Percentiles rank a stretch among this genome's conserved stretches.
phyloP scores from a whole-genome alignment of 2,888 invertebrate species.

The Phrixothrix hirtus region DNA sequence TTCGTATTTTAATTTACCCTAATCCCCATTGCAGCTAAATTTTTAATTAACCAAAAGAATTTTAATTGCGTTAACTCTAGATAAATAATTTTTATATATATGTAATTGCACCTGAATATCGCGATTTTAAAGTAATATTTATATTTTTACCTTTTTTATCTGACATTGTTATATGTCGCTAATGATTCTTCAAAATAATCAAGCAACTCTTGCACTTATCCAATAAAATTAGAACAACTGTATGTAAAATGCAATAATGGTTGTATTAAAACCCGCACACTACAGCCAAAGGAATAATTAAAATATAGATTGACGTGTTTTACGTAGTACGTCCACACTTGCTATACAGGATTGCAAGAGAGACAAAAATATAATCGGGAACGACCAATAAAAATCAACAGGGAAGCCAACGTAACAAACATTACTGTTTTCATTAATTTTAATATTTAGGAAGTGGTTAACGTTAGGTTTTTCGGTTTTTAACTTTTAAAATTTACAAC shows the following conservation, averaged over 20 bases:
- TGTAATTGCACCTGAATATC: background rate
- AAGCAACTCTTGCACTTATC: slow-evolving; percentile 8
- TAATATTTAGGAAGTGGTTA: too few relatives aligned
- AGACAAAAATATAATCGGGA: too few relatives aligned
- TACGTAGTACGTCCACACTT: too few relatives aligned
- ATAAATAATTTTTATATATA: slow-evolving; percentile 1
- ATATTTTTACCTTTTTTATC: slow-evolving; percentile 47
- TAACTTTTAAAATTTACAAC: too few relatives aligned
- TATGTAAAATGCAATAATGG: slow-evolving; percentile 4
- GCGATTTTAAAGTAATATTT: slow-evolving; percentile 3
- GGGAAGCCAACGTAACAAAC: too few relatives aligned
- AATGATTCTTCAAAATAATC: slow-evolving; percentile 10
- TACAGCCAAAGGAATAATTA: slow-evolving; percentile 11
- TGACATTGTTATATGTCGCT: slow-evolving; percentile 38
- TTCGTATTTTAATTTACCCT: background rate
- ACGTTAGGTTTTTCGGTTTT: too few relatives aligned
- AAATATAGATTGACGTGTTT: too few relatives aligned
- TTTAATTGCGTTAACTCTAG: background rate
- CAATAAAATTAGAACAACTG: slow-evolving; percentile 22
- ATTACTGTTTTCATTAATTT: too few relatives aligned
- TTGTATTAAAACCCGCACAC: slow-evolving; percentile 12
- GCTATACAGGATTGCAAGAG: too few relatives aligned
- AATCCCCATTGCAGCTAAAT: background rate
- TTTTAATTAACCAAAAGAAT: slow-evolving; percentile 6
- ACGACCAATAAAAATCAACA: too few relatives aligned